Percentiles rank a stretch among this genome's conserved stretches.
These are phyloP conservation scores for Spodoptera litura DNA, from an alignment of 1,140 invertebrate genomes.

Conservation along the genomic window DNA sequence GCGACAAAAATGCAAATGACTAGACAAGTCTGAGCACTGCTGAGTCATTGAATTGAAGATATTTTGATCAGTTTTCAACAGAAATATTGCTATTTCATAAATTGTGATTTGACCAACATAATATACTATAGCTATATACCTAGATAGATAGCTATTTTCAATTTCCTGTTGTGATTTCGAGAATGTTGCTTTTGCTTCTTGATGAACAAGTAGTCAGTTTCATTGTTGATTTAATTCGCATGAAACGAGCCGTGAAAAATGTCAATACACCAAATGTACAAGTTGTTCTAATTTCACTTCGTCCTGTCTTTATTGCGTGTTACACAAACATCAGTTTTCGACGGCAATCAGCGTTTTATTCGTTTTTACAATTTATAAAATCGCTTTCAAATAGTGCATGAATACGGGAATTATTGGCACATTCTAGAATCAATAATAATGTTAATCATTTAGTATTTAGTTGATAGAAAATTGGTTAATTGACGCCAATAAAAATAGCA, in stretches of 20 bases:
- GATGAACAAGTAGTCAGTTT: neutral
- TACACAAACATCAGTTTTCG: slow-evolving; percentile 15
- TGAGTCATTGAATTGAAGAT: too few species aligned
- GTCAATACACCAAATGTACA: slow-evolving; percentile 16
- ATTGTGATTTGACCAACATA: too few species aligned
- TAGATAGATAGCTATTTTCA: too few species aligned
- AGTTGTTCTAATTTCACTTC: slow-evolving; percentile 17
- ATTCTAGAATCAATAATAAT: slow-evolving; percentile 10
- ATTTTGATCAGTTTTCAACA: too few species aligned
- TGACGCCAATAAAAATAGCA: too few species aligned
- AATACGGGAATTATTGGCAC: slow-evolving; percentile 4
- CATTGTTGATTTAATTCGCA: slow-evolving; percentile 15
- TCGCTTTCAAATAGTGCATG: slow-evolving; percentile 19
- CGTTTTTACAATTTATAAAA: slow-evolving; percentile 5
- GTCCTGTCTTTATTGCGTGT: slow-evolving; percentile 28
- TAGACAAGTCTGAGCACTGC: too few species aligned
- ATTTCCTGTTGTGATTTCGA: too few species aligned
- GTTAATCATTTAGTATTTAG: neutral
- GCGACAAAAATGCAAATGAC: too few species aligned
- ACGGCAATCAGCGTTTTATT: slow-evolving; percentile 16
- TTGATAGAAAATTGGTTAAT: too few species aligned
- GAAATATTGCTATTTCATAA: too few species aligned
- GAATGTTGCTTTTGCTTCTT: slow-evolving; percentile 13
- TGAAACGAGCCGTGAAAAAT: slow-evolving; percentile 16
- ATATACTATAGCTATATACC: too few species aligned